Evolutionary conservation across 2,113 vertebrate genomes (phyloP).

Genomic region (Pseudopipra pipra): DNA sequence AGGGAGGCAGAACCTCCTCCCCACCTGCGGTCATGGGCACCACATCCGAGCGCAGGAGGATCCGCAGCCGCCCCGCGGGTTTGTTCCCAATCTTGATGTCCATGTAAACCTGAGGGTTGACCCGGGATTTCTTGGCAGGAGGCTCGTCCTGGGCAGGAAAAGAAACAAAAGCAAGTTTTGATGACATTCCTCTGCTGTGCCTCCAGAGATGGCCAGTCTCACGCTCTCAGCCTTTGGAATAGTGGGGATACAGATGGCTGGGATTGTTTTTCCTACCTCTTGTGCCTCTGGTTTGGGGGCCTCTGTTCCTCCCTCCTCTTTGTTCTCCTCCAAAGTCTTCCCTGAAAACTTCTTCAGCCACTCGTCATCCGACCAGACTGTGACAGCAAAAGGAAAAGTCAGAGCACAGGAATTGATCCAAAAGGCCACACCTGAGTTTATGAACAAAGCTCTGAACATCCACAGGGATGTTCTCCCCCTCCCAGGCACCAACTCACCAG

Average conservation of each 20-base stretch:
- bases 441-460: accelerated
- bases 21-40: conserved; percentile 96
- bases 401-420: background rate
- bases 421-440: accelerated
- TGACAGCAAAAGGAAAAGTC: background rate
- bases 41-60: conserved; percentile 88
- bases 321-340: conserved; percentile 89
- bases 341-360: conserved; percentile 98
- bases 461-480: accelerated
- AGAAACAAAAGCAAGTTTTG: background rate
- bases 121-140: conserved; percentile 85
- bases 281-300: conserved; percentile 73
- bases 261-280: conserved; percentile 71
- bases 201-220: background rate
- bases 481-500: conserved; percentile 74
- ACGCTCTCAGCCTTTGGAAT: accelerated
- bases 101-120: conserved; percentile 95
- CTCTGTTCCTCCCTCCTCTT: conserved; percentile 77
- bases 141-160: conserved; percentile 81
- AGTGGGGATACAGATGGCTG: accelerated
- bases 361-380: conserved; percentile 97
- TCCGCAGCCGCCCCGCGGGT: conserved; percentile 86
- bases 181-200: background rate
- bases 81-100: conserved; percentile 98
- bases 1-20: accelerated